Base-by-base conservation (phyloP, 1,140 invertebrate genomes). In the Batillaria attramentaria region DNA sequence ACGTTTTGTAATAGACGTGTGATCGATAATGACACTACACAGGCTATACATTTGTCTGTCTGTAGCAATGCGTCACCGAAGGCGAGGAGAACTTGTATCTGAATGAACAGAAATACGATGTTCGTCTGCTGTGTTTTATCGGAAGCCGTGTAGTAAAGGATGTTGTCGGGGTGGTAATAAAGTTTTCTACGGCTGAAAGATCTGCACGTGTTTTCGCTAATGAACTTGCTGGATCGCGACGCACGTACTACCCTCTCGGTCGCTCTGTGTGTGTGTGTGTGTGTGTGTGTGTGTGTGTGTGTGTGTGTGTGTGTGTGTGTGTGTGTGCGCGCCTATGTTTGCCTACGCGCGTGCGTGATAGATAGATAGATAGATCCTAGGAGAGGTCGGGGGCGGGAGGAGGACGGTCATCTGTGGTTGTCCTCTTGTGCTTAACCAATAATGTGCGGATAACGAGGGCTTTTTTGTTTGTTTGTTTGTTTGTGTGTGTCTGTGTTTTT, bases 221-320 rank as follows among this genome's bases (percentile, higher is more conserved):
- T 50, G 46, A 50, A 50, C 46, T 13, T 13, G n/a, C n/a, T n/a
- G n/a, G n/a, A n/a, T n/a, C n/a, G n/a, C n/a, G n/a, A n/a, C n/a
- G n/a, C n/a, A n/a, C n/a, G n/a, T n/a, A n/a, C n/a, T n/a, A n/a
- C n/a, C n/a, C n/a, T n/a, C n/a, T n/a, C n/a, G n/a, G n/a, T n/a
- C n/a, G n/a, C n/a, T 62, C 24, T 62, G 57, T 3, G 57, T 3
- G 57, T 3, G 57, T n/a, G 3, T n/a, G 57, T n/a, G 57, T 62
- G 10, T n/a, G 57, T 62, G 57, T 62, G 57, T 62, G 24, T 18
- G 24, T 2, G 57, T n/a, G 57, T 62, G 57, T n/a, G 57, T 62
- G 57, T n/a, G 57, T 62, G 3, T n/a, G 57, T 62, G 57, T 62
- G 57, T 62, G 57, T 62, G 57, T 62, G 57, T 62, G 57, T 18